Evolutionary conservation across 2,888 invertebrate genomes (phyloP).

Genomic region (Xestoiulus laeticollis): DNA sequence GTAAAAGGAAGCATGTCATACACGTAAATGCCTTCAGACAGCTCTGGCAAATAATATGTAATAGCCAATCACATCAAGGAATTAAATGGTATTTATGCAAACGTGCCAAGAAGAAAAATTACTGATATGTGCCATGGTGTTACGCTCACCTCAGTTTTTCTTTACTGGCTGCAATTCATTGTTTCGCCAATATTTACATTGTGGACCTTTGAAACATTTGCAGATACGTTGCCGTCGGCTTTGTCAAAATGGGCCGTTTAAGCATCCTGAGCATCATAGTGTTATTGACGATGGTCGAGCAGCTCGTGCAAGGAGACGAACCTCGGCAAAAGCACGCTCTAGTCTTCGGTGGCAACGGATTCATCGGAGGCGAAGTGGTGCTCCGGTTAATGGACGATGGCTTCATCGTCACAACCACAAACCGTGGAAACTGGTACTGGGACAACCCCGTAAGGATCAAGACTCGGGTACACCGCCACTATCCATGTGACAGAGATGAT

Average conservation of each 20-base stretch:
- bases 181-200: background rate
- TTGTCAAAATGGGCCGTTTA: background rate
- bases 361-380: constrained; percentile 65
- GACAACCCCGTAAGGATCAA: constrained; percentile 61
- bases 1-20: too few species aligned
- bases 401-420: constrained; percentile 63
- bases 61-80: too few species aligned
- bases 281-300: background rate
- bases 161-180: too few species aligned
- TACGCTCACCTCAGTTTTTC: too few species aligned
- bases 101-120: too few species aligned
- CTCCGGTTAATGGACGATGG: constrained; percentile 61
- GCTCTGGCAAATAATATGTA: too few species aligned
- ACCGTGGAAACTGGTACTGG: constrained; percentile 67
- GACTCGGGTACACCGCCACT: constrained; percentile 59
- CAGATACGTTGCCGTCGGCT: background rate
- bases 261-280: background rate
- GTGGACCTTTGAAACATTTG: background rate
- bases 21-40: too few species aligned
- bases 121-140: too few species aligned
- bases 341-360: constrained; percentile 67
- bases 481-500: constrained; percentile 64
- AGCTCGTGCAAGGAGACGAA: background rate
- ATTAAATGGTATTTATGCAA: too few species aligned
- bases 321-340: constrained; percentile 57